Evolutionary conservation across 2,888 invertebrate species (phyloP).

Genomic region (Cylloceria caligata): DNA sequence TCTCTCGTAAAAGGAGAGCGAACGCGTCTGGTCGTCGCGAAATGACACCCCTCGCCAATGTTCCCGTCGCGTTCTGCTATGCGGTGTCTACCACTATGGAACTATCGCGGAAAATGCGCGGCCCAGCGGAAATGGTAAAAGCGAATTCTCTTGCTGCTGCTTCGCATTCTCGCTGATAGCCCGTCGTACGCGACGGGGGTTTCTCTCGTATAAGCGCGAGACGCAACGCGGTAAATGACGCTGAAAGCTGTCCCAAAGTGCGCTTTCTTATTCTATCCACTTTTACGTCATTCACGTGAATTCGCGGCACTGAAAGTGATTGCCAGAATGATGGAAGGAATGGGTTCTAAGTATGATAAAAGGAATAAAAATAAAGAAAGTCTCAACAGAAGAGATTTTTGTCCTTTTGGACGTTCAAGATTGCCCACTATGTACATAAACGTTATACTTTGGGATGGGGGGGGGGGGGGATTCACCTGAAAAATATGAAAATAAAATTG

Average conservation of each 20-base stretch:
- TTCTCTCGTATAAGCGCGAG: conserved; percentile 37
- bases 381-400: not conserved
- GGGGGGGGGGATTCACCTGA: no score
- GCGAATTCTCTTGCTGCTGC: conserved; percentile 41
- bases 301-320: conserved; percentile 24
- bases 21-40: conserved; percentile 59
- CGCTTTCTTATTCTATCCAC: conserved; percentile 33
- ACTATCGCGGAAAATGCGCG: conserved; percentile 31
- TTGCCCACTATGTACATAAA: not conserved
- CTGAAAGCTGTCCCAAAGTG: conserved; percentile 39
- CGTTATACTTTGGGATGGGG: not conserved
- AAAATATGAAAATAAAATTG: no score
- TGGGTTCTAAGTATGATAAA: conserved; percentile 16
- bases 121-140: conserved; percentile 51
- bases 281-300: conserved; percentile 20
- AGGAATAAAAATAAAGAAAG: not conserved
- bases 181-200: conserved; percentile 36
- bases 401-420: not conserved
- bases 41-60: conserved; percentile 44
- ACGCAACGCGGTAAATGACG: conserved; percentile 49
- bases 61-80: conserved; percentile 1
- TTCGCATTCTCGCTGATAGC: conserved; percentile 30
- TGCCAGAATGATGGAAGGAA: conserved; percentile 6
- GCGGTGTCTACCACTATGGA: conserved; percentile 11
- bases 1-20: conserved; percentile 72